Conservation (phyloP, 2,113 vertebrate species). For the Oreochromis tanganicae region DNA sequence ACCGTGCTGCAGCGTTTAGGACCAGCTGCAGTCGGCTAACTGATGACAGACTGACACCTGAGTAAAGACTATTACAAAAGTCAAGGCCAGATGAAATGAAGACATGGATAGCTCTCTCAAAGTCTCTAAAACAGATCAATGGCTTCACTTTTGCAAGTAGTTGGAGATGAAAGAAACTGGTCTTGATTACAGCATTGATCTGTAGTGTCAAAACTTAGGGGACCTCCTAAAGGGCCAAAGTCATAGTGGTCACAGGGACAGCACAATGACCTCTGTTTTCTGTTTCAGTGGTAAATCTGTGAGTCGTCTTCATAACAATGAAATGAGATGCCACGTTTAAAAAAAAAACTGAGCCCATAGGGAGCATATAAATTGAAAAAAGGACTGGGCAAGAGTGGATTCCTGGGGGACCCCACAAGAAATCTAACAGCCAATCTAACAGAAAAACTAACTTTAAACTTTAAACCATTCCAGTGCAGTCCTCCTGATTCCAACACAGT, state of each 20-base stretch:
- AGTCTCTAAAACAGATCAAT: background rate
- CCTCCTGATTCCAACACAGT: rapidly evolving
- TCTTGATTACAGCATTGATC: background rate
- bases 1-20: background rate
- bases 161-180: background rate
- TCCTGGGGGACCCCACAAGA: background rate
- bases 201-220: background rate
- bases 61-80: background rate
- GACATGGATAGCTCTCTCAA: background rate
- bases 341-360: background rate
- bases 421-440: background rate
- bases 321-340: rapidly evolving
- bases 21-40: background rate
- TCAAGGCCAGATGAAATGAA: background rate
- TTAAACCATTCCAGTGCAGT: background rate
- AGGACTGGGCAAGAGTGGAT: background rate
- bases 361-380: background rate
- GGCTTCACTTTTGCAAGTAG: background rate
- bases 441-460: background rate
- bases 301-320: background rate
- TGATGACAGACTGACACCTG: background rate
- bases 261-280: background rate
- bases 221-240: background rate
- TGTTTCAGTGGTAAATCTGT: background rate
- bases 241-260: background rate